Evolutionary conservation across 2,797 vertebrate genomes (phyloP).

Genomic region (Lagocephalus sceleratus): DNA sequence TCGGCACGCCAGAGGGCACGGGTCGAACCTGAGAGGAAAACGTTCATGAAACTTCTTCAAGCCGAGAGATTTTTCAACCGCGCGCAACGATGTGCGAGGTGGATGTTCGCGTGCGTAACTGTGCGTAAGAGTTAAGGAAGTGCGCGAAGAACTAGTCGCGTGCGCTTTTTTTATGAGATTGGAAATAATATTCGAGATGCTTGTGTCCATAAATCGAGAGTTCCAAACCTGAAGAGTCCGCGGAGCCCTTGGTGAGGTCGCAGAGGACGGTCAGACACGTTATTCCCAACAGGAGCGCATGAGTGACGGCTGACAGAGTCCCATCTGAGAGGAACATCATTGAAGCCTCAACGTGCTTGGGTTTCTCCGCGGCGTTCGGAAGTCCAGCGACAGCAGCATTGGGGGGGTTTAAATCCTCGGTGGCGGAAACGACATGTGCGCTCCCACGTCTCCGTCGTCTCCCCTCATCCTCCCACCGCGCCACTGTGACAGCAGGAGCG

Average conservation of each 20-base stretch:
- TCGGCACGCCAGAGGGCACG: conserved; percentile 53
- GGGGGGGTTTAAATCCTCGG: conserved; percentile 26
- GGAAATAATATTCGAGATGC: background rate
- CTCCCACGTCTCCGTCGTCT: conserved; percentile 62
- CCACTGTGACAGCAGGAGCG: conserved; percentile 23
- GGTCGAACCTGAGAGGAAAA: conserved; percentile 22
- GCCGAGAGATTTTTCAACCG: no score
- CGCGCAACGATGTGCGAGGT: no score
- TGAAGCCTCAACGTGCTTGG: conserved; percentile 63
- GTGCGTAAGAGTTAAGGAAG: no score
- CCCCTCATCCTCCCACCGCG: conserved; percentile 59
- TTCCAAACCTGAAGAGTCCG: conserved; percentile 83
- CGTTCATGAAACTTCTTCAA: conserved; percentile 16
- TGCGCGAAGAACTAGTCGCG: no score
- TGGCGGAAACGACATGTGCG: conserved; percentile 41
- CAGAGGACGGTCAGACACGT: conserved; percentile 74
- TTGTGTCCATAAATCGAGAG: background rate
- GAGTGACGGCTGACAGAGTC: conserved; percentile 74
- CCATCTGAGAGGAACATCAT: conserved; percentile 85
- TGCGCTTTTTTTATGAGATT: no score
- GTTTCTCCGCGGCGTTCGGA: conserved; percentile 52
- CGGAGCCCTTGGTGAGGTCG: conserved; percentile 75
- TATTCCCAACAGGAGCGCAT: conserved; percentile 78
- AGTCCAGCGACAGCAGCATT: conserved; percentile 42
- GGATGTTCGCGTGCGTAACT: no score